These are phyloP conservation scores for Amphimallon solstitiale DNA, from an alignment of 2,888 invertebrate genomes.

Conservation along the genomic window DNA sequence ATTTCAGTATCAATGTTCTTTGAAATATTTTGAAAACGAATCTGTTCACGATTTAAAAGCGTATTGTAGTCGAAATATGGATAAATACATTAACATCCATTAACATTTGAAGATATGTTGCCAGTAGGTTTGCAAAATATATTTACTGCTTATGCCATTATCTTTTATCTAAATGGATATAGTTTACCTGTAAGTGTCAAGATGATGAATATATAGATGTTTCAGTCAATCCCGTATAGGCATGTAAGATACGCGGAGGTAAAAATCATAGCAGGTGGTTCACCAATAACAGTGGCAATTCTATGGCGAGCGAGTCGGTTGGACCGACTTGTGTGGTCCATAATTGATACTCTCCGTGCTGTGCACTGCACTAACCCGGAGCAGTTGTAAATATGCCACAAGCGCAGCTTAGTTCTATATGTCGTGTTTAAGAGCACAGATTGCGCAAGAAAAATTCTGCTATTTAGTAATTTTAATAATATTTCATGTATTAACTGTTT, in stretches of 20 bases:
- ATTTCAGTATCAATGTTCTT: too few species aligned
- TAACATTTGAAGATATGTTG: too few species aligned
- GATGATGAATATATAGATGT: slow-evolving; percentile 25
- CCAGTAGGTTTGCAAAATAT: too few species aligned
- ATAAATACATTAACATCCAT: too few species aligned
- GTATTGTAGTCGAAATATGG: too few species aligned
- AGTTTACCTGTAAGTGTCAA: slow-evolving; percentile 6
- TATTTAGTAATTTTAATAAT: too few species aligned
- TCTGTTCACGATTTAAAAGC: too few species aligned
- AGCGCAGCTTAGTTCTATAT: too few species aligned
- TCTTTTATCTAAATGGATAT: slow-evolving; percentile 17
- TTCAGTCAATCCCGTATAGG: background rate
- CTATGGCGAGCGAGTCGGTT: slow-evolving; percentile 24
- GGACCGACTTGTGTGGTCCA: slow-evolving; percentile 44
- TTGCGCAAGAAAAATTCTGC: too few species aligned
- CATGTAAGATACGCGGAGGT: slow-evolving; percentile 14
- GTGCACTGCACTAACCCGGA: background rate
- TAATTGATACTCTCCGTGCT: slow-evolving; percentile 37
- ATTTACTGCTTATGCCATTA: slow-evolving; percentile 30
- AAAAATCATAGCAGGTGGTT: slow-evolving; percentile 39
- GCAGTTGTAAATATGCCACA: slow-evolving; percentile 34
- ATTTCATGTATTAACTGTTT: too few species aligned
- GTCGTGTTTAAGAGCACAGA: too few species aligned
- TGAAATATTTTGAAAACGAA: too few species aligned
- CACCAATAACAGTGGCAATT: slow-evolving; percentile 38